Evolutionary conservation across 2,888 invertebrate genomes (phyloP), one percentile per base, ranked within the genome.

Genomic region (Aplocera efformata): DNA sequence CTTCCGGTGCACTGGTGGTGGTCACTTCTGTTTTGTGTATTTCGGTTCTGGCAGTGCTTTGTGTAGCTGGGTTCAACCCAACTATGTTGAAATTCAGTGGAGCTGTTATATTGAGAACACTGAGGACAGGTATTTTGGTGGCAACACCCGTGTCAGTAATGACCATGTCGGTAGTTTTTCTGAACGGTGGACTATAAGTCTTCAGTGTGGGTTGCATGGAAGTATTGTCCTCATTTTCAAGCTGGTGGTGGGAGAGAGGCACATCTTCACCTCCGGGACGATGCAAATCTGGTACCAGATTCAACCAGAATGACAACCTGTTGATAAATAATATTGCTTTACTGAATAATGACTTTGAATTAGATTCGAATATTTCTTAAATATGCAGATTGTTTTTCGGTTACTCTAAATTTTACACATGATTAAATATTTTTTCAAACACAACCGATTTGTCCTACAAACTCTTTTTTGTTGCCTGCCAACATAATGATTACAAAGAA

Each of bases 301-400:
- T 97, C 42, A 98, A 79, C 98, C 98, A 98, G 78, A 98, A 96
- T 1, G 98, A 97, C 36, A 98, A 90, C 53, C 94, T 92, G 81
- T 56, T 50, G 50, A 71, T 55, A 69, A 67, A 45, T 37, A 21
- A 21, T 40, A 30, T 23, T 3, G n/a, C n/a, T n/a, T n/a, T n/a
- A n/a, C n/a, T n/a, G n/a, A n/a, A n/a, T n/a, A n/a, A n/a, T n/a
- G n/a, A n/a, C n/a, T n/a, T n/a, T n/a, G n/a, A n/a, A n/a, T n/a
- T n/a, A n/a, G n/a, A n/a, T n/a, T n/a, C n/a, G n/a, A n/a, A n/a
- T n/a, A n/a, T n/a, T n/a, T n/a, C 20, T 20, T 20, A 20, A 20
- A 20, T 20, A 20, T 20, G 20, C 6, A 6, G 6, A 20, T 6
- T 20, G n/a, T n/a, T n/a, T n/a, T n/a, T n/a, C n/a, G n/a, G n/a